Conservation (phyloP, 2,797 vertebrate genomes). For the Arvicola amphibius region DNA sequence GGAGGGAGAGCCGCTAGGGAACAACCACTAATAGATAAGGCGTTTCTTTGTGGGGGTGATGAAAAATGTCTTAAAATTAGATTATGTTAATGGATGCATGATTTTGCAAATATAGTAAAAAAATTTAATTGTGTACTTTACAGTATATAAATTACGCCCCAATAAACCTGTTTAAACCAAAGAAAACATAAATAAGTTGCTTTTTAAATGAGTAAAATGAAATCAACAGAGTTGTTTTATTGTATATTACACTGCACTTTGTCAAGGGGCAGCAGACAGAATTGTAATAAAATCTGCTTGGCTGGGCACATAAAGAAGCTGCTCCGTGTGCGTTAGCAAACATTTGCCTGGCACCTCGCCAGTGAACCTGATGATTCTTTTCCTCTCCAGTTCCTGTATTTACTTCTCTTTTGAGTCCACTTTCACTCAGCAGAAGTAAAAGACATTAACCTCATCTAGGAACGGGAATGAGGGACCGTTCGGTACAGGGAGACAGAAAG, state of each 20-base stretch:
- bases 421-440: conserved; percentile 42
- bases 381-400: neutral
- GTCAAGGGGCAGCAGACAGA: neutral
- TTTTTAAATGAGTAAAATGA: neutral
- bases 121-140: conserved; percentile 37
- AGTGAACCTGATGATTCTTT: neutral
- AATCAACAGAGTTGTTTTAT: neutral
- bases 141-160: neutral
- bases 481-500: neutral
- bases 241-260: neutral
- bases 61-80: conserved; percentile 46
- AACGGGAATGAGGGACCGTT: neutral
- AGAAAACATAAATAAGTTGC: conserved; percentile 37
- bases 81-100: conserved; percentile 34
- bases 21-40: neutral
- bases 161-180: conserved; percentile 9
- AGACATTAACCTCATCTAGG: neutral
- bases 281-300: neutral
- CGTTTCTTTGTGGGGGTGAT: neutral
- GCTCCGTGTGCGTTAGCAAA: neutral
- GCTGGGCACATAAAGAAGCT: neutral
- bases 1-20: neutral
- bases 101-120: conserved; percentile 45
- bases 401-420: neutral
- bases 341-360: neutral